Percentiles rank a stretch among this genome's conserved stretches.
Evolutionary conservation across 92 coral and sea anemone species (phyloP).

Genomic region (Porites divaricata): DNA sequence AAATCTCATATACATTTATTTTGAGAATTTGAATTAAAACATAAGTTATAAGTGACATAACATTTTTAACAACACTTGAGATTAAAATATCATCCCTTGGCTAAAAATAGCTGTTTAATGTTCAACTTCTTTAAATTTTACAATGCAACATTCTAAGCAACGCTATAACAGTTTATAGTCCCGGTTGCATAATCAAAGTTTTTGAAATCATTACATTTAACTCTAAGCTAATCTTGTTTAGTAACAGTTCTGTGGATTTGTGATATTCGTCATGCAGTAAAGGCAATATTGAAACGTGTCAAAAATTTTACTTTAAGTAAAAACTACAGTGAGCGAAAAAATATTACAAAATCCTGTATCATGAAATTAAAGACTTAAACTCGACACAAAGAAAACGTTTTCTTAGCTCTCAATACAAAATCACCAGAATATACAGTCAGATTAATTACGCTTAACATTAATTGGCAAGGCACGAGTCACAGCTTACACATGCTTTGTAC

Average conservation of each 20-base stretch:
- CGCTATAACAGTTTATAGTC: neutral
- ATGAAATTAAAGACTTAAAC: too few relatives aligned
- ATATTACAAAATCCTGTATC: neutral
- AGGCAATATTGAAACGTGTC: constrained; percentile 1
- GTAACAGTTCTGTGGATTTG: constrained; percentile 1
- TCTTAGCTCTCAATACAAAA: neutral
- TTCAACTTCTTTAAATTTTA: neutral
- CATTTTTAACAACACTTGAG: constrained; percentile 1
- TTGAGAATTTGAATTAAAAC: neutral
- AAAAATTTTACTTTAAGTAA: neutral
- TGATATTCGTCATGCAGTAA: constrained; percentile 3
- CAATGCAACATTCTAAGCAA: neutral
- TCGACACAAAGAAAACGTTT: neutral
- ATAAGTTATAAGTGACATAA: neutral
- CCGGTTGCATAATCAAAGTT: neutral
- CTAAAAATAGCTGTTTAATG: neutral
- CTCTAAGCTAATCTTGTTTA: neutral
- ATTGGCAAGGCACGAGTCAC: constrained; percentile 15
- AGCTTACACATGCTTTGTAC: neutral
- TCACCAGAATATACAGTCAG: neutral
- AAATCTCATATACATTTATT: neutral
- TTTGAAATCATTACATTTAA: neutral
- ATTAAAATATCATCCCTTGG: neutral
- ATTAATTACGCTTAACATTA: neutral
- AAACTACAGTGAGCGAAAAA: neutral